Conservation (phyloP, 2,797 vertebrate species). For the Gymnothorax javanicus region DNA sequence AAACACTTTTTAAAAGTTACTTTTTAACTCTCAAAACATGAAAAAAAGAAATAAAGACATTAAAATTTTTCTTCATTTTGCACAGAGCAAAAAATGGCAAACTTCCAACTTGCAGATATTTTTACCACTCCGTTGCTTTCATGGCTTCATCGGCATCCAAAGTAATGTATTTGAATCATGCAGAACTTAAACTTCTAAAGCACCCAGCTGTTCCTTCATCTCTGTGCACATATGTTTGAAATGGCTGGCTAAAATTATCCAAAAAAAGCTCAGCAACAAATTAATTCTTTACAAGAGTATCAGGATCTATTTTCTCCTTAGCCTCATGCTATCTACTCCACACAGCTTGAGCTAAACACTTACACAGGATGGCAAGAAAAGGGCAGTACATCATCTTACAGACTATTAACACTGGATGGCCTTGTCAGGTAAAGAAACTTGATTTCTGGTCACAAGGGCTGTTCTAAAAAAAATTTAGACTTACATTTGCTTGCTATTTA, state of each 20-base stretch:
- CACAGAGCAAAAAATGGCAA: no score
- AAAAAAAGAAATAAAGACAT: no score
- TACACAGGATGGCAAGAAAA: slow-evolving; percentile 13
- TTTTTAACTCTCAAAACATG: no score
- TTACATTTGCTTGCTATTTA: neutral
- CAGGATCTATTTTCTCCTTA: neutral
- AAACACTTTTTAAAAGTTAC: no score
- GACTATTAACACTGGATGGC: neutral
- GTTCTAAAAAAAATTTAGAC: neutral
- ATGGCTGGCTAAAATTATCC: slow-evolving; percentile 36
- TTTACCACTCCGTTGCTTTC: neutral
- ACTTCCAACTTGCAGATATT: no score
- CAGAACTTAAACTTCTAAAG: slow-evolving; percentile 31
- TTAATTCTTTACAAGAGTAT: slow-evolving; percentile 41
- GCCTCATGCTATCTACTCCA: neutral
- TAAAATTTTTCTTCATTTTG: no score
- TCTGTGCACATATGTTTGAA: slow-evolving; percentile 30
- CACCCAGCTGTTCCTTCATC: slow-evolving; percentile 24
- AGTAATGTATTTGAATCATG: slow-evolving; percentile 19
- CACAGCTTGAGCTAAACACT: neutral
- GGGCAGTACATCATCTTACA: neutral
- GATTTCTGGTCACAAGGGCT: slow-evolving; percentile 1
- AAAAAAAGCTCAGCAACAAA: slow-evolving; percentile 34
- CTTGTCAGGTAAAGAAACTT: neutral
- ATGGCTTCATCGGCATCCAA: neutral